Conservation (phyloP, 2,113 vertebrate genomes). For the Aphelocoma coerulescens region DNA sequence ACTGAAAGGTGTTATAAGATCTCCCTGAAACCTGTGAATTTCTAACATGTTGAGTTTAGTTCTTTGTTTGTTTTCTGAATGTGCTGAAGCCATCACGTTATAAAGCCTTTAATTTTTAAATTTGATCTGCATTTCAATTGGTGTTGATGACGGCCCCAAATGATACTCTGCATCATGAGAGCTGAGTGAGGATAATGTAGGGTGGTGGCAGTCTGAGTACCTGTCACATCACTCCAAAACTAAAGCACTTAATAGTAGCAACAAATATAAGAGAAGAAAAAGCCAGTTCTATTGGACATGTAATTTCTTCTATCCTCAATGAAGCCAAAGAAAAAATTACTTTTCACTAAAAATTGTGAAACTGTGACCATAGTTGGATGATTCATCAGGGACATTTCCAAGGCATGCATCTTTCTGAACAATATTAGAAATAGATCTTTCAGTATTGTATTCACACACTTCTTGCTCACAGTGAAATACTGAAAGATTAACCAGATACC, state of each 20-base stretch:
- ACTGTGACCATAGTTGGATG: neutral
- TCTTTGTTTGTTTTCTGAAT: neutral
- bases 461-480: neutral
- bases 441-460: neutral
- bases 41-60: neutral
- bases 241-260: neutral
- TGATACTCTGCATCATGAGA: neutral
- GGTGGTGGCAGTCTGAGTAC: neutral
- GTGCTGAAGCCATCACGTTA: neutral
- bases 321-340: neutral
- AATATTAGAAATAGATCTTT: neutral
- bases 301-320: neutral
- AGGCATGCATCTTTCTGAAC: neutral
- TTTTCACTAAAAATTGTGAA: neutral
- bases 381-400: neutral
- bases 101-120: neutral
- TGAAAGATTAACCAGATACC: neutral
- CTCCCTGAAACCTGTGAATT: neutral
- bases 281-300: fast-evolving
- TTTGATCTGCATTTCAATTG: neutral
- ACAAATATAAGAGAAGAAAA: neutral
- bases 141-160: neutral
- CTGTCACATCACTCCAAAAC: neutral
- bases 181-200: neutral
- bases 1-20: neutral